Evolutionary conservation across 1,140 invertebrate species (phyloP).

Genomic region (Latrodectus geometricus): DNA sequence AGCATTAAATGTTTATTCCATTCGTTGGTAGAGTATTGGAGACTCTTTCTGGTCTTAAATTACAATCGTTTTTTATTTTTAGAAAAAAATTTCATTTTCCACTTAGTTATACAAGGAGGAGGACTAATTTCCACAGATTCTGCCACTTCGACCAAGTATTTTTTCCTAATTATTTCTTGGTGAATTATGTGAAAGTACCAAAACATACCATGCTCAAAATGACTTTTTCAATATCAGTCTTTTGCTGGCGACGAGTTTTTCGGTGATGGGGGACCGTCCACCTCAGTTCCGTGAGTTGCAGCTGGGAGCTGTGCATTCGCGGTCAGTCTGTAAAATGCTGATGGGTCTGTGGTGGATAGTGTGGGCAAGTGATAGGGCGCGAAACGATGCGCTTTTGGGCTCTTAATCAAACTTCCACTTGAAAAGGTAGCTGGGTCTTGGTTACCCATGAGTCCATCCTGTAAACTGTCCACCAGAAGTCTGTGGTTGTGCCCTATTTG

Average conservation of each 20-base stretch:
- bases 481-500: constrained; percentile 44
- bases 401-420: constrained; percentile 31
- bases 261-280: constrained; percentile 13
- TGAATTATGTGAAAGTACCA: too few relatives aligned
- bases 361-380: constrained; percentile 40
- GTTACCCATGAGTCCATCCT: constrained; percentile 6
- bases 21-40: too few relatives aligned
- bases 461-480: constrained; percentile 42
- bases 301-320: constrained; percentile 22
- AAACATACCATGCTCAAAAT: too few relatives aligned
- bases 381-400: constrained; percentile 45
- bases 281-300: background rate
- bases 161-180: background rate
- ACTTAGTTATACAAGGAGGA: too few relatives aligned
- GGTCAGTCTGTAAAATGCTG: constrained; percentile 44
- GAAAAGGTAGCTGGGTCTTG: constrained; percentile 10
- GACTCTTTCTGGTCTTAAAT: too few relatives aligned
- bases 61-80: too few relatives aligned
- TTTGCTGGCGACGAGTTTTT: constrained; percentile 51
- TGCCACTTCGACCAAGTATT: background rate
- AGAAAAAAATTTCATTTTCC: too few relatives aligned
- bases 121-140: too few relatives aligned
- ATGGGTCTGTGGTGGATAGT: constrained; percentile 8
- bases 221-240: constrained; percentile 11
- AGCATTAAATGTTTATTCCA: too few relatives aligned